A percentile compares a stretch with the other conserved stretches of the same genome.
Evolutionary conservation across 2,113 vertebrate species (phyloP).

Genomic region (Mungos mungo): DNA sequence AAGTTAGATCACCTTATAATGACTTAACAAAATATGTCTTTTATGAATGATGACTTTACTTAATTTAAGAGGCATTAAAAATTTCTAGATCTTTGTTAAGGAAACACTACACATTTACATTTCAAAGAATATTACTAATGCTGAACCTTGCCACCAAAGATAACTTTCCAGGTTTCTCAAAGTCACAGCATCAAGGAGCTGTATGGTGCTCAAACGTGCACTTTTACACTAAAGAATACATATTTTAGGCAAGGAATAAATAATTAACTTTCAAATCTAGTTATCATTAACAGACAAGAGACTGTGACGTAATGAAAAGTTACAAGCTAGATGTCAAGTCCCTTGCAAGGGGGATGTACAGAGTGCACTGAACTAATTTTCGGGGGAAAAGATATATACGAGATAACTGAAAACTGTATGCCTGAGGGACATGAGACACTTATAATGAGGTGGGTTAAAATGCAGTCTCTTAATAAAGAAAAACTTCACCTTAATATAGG

Average conservation of each 20-base stretch:
- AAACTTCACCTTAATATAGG: constrained; percentile 61
- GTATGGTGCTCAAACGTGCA: neutral
- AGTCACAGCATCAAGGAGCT: neutral
- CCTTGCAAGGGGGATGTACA: neutral
- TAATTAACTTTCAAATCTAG: constrained; percentile 27
- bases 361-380: neutral
- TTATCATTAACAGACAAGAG: neutral
- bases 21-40: constrained; percentile 43
- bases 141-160: neutral
- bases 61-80: neutral
- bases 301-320: neutral
- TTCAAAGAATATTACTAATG: neutral
- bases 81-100: neutral
- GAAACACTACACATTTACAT: constrained; percentile 17
- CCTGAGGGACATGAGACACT: neutral
- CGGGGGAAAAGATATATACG: neutral
- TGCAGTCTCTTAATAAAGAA: constrained; percentile 33
- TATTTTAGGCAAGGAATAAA: constrained; percentile 30
- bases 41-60: constrained; percentile 36
- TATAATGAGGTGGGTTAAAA: neutral
- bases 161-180: constrained; percentile 19
- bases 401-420: neutral
- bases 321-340: constrained; percentile 4
- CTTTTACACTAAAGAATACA: constrained; percentile 10
- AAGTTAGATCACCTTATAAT: constrained; percentile 74